phyloP scores from a whole-genome alignment of 2,113 vertebrate species.

The Lota lota region DNA sequence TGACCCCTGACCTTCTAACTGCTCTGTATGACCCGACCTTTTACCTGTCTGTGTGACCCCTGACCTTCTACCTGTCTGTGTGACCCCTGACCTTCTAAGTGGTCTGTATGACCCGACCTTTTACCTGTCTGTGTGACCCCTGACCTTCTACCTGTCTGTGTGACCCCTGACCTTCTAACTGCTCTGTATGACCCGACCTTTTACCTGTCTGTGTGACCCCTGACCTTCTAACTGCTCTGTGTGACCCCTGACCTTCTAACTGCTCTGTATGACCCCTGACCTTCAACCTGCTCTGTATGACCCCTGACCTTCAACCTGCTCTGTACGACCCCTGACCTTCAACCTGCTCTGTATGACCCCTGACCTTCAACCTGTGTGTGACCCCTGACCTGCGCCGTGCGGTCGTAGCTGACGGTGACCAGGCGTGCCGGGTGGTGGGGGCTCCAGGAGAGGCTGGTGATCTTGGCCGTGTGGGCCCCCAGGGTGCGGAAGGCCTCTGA shows the following conservation, averaged over 20 bases:
- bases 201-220: background rate
- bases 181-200: constrained; percentile 69
- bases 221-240: constrained; percentile 69
- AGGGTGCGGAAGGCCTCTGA: constrained; percentile 88
- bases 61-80: constrained; percentile 71
- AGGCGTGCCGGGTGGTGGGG: constrained; percentile 86
- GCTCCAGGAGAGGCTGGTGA: constrained; percentile 91
- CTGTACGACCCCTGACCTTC: constrained; percentile 70
- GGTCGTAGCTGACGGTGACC: constrained; percentile 89
- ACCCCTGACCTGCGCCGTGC: constrained; percentile 86
- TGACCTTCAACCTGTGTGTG: constrained; percentile 69
- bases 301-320: too few species aligned
- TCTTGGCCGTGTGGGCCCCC: constrained; percentile 88
- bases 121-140: too few species aligned
- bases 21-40: constrained; percentile 68
- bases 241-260: too few species aligned
- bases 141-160: too few species aligned
- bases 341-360: background rate
- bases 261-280: too few species aligned
- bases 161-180: constrained; percentile 70
- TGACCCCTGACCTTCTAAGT: constrained; percentile 79
- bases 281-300: too few species aligned
- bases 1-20: too few species aligned
- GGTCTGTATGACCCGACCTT: too few species aligned
- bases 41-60: background rate